Base-by-base conservation (phyloP, 2,888 invertebrate genomes). In the Megalurothrips usitatus region DNA sequence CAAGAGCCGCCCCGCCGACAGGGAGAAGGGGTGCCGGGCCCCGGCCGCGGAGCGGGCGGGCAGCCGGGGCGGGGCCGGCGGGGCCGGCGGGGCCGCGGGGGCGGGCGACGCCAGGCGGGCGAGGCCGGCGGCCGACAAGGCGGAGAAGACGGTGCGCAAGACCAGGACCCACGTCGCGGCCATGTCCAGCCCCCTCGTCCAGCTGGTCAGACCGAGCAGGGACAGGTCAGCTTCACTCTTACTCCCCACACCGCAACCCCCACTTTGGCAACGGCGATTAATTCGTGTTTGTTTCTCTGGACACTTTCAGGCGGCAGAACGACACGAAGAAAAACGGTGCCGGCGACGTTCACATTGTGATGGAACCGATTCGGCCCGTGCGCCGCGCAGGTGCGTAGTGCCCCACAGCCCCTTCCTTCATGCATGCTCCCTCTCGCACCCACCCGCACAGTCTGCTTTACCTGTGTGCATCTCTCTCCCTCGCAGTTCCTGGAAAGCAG, bases 171-270 rank as follows among this genome's bases (percentile, higher is more conserved):
- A 75, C 68, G 68, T 75, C 23, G 68, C 68, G 26, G 68, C 68
- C 26, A 23, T 75, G 11, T n/a, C 68, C 68, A 75, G 68, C 68
- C 68, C 68, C 26, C n/a, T 75, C 68, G 68, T 26, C 11, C 23
- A 26, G 23, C 68, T 75, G 68, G 68, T 75, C 68, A 75, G 26
- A 26, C 68, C 68, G 68, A 26, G 23, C 68, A 75, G n/a, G 58
- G 58, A 58, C 58, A 58, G 58, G 58, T 58, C 58, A 58, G 52
- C 52, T 10, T 52, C 52, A 17, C 52, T 52, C 10, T 52, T 19
- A 17, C 52, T 52, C 52, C 12, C 49, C 12, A 9, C 12, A 9
- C 12, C 49, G 9, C 3, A 43, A 43, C 6, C 34, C 6, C 34
- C 34, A 43, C 3, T 6, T 43, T 43, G 23, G n/a, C 23, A 23